These are phyloP conservation scores for Lytechinus variegatus DNA, from an alignment of 35 echinoderm and acorn worm species.

Conservation along the genomic window DNA sequence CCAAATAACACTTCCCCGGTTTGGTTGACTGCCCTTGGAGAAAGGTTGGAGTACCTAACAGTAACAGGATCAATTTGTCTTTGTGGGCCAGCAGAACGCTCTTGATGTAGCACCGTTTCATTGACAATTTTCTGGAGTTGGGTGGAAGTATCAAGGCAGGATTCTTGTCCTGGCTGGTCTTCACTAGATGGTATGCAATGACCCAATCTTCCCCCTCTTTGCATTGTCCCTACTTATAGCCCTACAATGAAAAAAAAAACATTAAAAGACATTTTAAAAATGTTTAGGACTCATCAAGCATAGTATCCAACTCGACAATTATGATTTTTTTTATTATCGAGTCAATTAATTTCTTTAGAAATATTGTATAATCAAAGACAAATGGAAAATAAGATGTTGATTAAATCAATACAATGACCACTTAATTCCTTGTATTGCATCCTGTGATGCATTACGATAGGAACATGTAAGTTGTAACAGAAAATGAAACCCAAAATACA, in stretches of 20 bases:
- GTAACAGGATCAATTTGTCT: background rate
- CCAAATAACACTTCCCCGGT: background rate
- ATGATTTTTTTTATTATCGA: too few relatives aligned
- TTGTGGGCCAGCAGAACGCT: background rate
- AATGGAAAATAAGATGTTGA: too few relatives aligned
- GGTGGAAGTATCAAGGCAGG: background rate
- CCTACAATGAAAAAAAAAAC: background rate
- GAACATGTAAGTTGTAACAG: too few relatives aligned
- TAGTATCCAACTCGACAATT: background rate
- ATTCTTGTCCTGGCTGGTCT: background rate
- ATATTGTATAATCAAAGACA: too few relatives aligned
- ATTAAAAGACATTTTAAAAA: background rate
- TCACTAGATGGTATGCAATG: background rate
- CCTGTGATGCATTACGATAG: too few relatives aligned
- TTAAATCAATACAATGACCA: too few relatives aligned
- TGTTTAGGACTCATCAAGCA: background rate
- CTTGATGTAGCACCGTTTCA: constrained; percentile 15
- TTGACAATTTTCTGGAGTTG: background rate
- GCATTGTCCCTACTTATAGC: constrained; percentile 31
- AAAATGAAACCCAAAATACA: too few relatives aligned
- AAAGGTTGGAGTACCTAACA: background rate
- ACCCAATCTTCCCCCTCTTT: constrained; percentile 16
- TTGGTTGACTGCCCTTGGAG: background rate
- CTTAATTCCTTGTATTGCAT: too few relatives aligned
- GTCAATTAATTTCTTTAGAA: too few relatives aligned